Evolutionary conservation across 92 coral and sea anemone genomes (phyloP), one percentile per base, ranked within the genome.

Genomic region (Epizoanthus illoricatus): DNA sequence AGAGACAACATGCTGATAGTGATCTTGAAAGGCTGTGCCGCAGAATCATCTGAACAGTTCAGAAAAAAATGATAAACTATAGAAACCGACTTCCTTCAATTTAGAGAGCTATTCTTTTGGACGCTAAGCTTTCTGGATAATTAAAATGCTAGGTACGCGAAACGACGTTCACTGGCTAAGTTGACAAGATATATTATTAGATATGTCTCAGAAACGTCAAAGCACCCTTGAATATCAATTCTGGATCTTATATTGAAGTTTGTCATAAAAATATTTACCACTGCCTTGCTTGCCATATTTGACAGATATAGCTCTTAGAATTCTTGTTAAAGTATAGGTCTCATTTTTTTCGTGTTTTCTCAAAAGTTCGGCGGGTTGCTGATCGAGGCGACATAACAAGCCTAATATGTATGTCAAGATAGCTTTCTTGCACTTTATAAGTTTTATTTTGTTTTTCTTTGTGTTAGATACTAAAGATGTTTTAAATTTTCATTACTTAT

Each of bases 21-120:
- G 56, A 78, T 78, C 71, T 63, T 41, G 57, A 63, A 78, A 78
- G 71, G 70, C 12, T 20, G 36, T 28, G 42, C 71, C 82, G 71
- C 20, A 59, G 8, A 63, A 63, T 63, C 4, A 5, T 28, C 42
- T n/a, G 12, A 71, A 71, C 60, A 39, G 39, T 17, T 42, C 24
- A 58, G 7, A 59, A 62, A 28, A 43, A 41, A 24, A 56, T 24
- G 36, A 9, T 24, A 58, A 58, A 8, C 12, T 28, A 23, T 5
- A 61, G 47, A 17, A 40, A 61, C 18, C n/a, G 2, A 21, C 41
- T 43, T 56, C 9, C 70, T 59, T 75, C 4, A 58, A 39, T 5
- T 60, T n/a, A 17, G 13, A 10, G 18, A 75, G 23, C 56, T 52
- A 52, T 52, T 52, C 56, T 75, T 39, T 17, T 33, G 23, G 69